These are phyloP conservation scores for Chrysomallon squamiferum DNA, from an alignment of 1,140 invertebrate species.

Conservation along the genomic window DNA sequence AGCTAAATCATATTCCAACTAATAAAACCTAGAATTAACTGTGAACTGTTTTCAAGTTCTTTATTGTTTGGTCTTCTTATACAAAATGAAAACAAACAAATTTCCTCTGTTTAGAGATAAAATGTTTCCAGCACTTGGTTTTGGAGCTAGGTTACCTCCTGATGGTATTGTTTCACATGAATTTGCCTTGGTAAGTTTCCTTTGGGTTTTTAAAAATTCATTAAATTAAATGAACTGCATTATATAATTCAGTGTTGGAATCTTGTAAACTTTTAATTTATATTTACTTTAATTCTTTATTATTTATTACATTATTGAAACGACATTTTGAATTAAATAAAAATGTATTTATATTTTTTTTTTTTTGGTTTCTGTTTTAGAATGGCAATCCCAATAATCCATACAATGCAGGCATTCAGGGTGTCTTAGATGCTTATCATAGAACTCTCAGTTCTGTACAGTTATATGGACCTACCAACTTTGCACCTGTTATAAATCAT, in stretches of 20 bases:
- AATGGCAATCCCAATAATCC: slow-evolving; percentile 69
- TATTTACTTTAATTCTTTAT: neutral
- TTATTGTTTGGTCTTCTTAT: no score
- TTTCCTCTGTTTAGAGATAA: no score
- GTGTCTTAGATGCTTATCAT: slow-evolving; percentile 66
- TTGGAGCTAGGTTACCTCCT: slow-evolving; percentile 68
- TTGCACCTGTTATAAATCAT: slow-evolving; percentile 65
- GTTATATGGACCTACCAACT: slow-evolving; percentile 68
- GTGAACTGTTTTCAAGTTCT: no score
- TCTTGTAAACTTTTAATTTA: neutral
- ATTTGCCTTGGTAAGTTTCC: slow-evolving; percentile 65
- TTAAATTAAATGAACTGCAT: neutral
- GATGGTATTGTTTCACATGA: slow-evolving; percentile 68
- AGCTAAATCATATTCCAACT: no score
- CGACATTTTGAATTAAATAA: no score
- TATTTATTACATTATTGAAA: neutral
- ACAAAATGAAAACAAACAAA: no score
- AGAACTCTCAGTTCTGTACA: slow-evolving; percentile 63
- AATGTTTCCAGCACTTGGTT: slow-evolving; percentile 69
- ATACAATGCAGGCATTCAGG: slow-evolving; percentile 67
- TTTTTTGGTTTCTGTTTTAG: slow-evolving; percentile 48
- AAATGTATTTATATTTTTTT: no score
- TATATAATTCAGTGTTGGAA: neutral
- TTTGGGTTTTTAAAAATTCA: neutral
- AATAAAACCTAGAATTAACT: no score